Base-by-base conservation (phyloP, 2,113 vertebrate genomes). In the Engraulis encrasicolus region DNA sequence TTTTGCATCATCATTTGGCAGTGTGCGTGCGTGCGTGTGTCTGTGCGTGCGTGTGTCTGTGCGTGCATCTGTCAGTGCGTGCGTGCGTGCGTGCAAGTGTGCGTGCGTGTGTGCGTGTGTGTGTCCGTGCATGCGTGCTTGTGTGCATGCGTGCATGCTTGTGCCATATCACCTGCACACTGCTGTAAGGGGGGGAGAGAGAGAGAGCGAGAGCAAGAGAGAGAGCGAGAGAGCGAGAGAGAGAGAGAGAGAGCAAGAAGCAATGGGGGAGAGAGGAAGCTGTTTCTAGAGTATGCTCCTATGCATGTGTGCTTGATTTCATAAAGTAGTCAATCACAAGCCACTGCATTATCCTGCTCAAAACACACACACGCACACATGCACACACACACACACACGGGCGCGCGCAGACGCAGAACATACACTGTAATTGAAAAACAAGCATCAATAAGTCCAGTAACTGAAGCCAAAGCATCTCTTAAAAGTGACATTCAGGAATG, bases 401-500 rank as follows among this genome's bases (percentile, higher is more conserved):
- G n/a, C n/a, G n/a, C n/a, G n/a, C n/a, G n/a, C n/a, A n/a, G n/a
- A n/a, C n/a, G n/a, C n/a, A n/a, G n/a, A n/a, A n/a, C n/a, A n/a
- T n/a, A n/a, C n/a, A n/a, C n/a, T 27, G 31, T 74, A 74, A 74
- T 74, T 74, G 66, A 74, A 74, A 74, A 74, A 74, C 66, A 74
- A 36, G 66, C 27, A 34, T 74, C 66, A 31, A 11, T 74, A 31
- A 74, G 31, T 74, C 34, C 12, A 66, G 58, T n/a, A n/a, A 0
- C 12, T 11, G 31, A n/a, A 45, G 54, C 81, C 74, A 58, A 85
- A 85, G 88, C 87, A 84, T 87, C 87, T 74, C 80, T 84, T 91
- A 91, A 93, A 90, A 91, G 89, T 86, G 91, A 92, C 91, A 86
- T 88, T 89, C 88, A 91, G 88, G 90, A 92, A 93, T 93, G 90